Evolutionary conservation across 2,797 vertebrate species (phyloP).

Genomic region (Astyanax mexicanus): DNA sequence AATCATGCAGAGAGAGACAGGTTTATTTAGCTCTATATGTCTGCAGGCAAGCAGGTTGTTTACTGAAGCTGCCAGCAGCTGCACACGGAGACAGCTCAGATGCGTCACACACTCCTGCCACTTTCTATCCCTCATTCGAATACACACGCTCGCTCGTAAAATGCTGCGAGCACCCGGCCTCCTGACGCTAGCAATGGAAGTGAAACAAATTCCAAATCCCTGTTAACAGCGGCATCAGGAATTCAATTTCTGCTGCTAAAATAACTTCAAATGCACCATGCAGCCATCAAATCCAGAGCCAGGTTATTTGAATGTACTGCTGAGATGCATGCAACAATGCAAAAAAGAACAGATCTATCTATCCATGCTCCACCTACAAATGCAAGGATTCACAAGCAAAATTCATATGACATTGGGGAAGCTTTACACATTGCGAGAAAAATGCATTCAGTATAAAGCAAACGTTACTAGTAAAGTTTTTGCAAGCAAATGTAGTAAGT

Average conservation of each 20-base stretch:
- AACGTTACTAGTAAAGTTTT: too few species aligned
- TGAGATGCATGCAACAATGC: background rate
- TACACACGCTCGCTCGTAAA: background rate
- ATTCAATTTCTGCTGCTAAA: slow-evolving; percentile 16
- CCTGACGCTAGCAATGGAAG: slow-evolving; percentile 2
- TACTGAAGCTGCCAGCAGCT: slow-evolving; percentile 59
- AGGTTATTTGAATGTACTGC: background rate
- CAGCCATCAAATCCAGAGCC: background rate
- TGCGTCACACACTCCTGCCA: slow-evolving; percentile 15
- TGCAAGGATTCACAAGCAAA: background rate
- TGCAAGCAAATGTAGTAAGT: too few species aligned
- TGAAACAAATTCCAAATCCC: slow-evolving; percentile 4
- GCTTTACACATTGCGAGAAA: too few species aligned
- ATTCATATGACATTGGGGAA: too few species aligned
- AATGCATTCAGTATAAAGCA: background rate
- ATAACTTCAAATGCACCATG: background rate
- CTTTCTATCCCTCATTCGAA: background rate
- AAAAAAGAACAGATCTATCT: background rate
- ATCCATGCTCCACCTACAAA: background rate
- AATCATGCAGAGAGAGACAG: slow-evolving; percentile 52
- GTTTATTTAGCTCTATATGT: slow-evolving; percentile 65
- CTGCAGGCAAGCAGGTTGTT: slow-evolving; percentile 59
- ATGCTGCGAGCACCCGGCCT: background rate
- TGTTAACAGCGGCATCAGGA: background rate
- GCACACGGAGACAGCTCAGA: slow-evolving; percentile 8